Base-by-base conservation (phyloP, 2,797 vertebrate genomes). In the Muscicapa comitata region DNA sequence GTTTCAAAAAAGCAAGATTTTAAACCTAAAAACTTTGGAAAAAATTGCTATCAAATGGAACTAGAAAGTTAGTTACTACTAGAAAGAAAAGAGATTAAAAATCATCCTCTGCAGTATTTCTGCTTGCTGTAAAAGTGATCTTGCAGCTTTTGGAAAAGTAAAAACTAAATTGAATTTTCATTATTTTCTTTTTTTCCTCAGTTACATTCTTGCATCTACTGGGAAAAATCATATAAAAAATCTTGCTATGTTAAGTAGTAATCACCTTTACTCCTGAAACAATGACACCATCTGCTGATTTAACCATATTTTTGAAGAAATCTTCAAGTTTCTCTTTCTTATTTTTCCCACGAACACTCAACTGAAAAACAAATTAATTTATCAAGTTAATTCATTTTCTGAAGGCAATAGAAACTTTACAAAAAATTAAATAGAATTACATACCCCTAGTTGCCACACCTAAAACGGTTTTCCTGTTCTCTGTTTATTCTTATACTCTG, bases 281-380 rank as follows among this genome's bases (percentile, higher is more conserved):
- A 96, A 99, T 98, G 40, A 99, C 99, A 75, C 99, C 99, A 58
- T 99, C 99, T 19, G 99, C 99, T 12, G 99, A 99, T 95, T 99
- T 99, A 95, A 99, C 99, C 97, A 99, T 99, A 51, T 99, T 99
- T 98, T 99, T 99, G 93, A 99, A 99, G 98, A 99, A 99, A 90
- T 99, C 99, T 98, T 99, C 99, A 88, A 99, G 98, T 96, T 99
- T 99, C 97, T 99, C 99, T 94, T 99, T 99, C 98, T 99, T 99
- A 97, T 99, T 99, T 98, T 99, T 99, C 53, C 99, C 99, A 97
- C 99, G 98, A 48, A 99, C 99, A 65, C 99, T 99, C 97, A 99
- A 97, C 99, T 99, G 98, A 85, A 96, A 97, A 83, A 95, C 48
- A 83, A 76, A 94, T 83, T 83, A 4, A 89, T 75, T 80, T 93